Conservation (phyloP, 2,888 invertebrate species). For the Kryphioiulus occultus region DNA sequence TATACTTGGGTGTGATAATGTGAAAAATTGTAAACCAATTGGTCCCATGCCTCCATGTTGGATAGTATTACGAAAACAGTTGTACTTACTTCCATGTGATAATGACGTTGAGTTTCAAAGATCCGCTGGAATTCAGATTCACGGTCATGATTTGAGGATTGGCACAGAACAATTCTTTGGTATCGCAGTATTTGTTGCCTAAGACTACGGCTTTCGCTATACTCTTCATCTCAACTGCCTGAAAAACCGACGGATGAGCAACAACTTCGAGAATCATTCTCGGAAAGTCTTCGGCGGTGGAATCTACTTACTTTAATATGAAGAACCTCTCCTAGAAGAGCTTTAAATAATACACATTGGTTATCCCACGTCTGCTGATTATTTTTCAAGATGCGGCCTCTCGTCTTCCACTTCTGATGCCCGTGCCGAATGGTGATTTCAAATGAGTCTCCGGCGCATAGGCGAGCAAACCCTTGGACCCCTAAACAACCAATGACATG, state of each 20-base stretch:
- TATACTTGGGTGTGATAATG: too few species aligned
- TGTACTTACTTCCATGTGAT: conserved; percentile 68
- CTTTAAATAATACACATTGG: conserved; percentile 62
- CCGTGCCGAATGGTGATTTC: conserved; percentile 68
- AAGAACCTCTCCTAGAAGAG: conserved; percentile 65
- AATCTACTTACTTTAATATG: conserved; percentile 64
- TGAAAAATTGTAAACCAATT: too few species aligned
- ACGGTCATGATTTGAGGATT: conserved; percentile 69
- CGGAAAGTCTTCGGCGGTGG: neutral
- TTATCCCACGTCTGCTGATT: conserved; percentile 67
- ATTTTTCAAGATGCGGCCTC: conserved; percentile 66
- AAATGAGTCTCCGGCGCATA: conserved; percentile 69
- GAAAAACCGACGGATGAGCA: conserved; percentile 28
- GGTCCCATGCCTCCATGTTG: too few species aligned
- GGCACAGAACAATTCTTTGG: conserved; percentile 67
- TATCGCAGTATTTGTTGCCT: conserved; percentile 68
- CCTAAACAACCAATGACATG: conserved; percentile 55
- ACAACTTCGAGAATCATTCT: neutral
- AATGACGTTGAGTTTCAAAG: conserved; percentile 68
- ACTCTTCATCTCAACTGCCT: conserved; percentile 63
- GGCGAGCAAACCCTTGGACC: conserved; percentile 68
- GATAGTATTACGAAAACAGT: too few species aligned
- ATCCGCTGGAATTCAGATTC: conserved; percentile 68
- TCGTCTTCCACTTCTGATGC: conserved; percentile 68
- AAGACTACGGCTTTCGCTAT: conserved; percentile 62